Conservation (phyloP, 2,113 vertebrate genomes). For the Campylomormyrus numenius region DNA sequence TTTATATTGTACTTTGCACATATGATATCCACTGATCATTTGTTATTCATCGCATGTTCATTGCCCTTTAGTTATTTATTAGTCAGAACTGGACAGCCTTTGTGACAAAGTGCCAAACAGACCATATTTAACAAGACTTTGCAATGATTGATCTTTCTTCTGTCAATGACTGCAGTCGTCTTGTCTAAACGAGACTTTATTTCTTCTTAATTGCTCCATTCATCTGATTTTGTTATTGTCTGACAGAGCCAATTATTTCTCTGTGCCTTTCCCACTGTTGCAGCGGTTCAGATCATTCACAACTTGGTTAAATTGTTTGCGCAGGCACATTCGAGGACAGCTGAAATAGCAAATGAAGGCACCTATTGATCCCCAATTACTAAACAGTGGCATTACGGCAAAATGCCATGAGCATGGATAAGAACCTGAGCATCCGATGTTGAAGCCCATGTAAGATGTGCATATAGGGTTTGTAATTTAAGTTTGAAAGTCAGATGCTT, state of each 20-base stretch:
- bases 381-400: background rate
- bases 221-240: background rate
- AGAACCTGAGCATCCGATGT: background rate
- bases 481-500: background rate
- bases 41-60: background rate
- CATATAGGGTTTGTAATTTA: background rate
- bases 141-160: background rate
- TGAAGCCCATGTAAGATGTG: background rate
- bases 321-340: background rate
- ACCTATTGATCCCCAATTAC: background rate
- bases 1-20: background rate
- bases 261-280: background rate
- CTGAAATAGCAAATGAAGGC: background rate
- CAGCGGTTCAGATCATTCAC: background rate
- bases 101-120: background rate
- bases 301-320: background rate
- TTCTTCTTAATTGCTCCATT: background rate
- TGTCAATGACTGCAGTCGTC: background rate
- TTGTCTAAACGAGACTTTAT: background rate
- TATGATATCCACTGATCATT: background rate
- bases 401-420: background rate
- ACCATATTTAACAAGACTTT: background rate
- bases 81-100: background rate
- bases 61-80: background rate
- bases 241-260: background rate